Evolutionary conservation across 2,888 invertebrate genomes (phyloP).

Genomic region (Shargacucullia verbasci): DNA sequence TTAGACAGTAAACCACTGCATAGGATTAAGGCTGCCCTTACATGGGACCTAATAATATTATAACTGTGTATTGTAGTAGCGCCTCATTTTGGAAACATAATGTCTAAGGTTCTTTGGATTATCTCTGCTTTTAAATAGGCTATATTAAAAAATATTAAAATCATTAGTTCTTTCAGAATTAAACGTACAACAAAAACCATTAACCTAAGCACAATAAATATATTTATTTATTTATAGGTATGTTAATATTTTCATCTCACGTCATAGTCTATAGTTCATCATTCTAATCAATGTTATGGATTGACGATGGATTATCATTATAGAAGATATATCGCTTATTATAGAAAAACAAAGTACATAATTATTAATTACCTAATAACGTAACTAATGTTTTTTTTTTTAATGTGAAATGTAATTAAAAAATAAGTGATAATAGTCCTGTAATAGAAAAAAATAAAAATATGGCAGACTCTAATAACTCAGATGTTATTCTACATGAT

Average conservation of each 20-base stretch:
- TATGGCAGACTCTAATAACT: constrained; percentile 3
- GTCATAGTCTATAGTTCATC: too few species aligned
- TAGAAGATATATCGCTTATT: too few species aligned
- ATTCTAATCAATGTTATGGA: background rate
- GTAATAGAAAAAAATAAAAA: background rate
- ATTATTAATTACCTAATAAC: too few species aligned
- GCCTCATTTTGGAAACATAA: background rate
- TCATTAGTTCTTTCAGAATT: too few species aligned
- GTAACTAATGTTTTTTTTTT: too few species aligned
- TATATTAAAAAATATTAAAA: background rate
- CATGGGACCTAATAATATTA: background rate
- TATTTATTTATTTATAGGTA: too few species aligned
- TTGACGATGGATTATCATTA: background rate
- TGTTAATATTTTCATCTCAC: too few species aligned
- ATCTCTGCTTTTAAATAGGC: background rate
- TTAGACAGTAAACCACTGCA: constrained; percentile 3
- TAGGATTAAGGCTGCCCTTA: background rate
- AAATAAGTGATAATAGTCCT: too few species aligned
- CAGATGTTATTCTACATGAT: background rate
- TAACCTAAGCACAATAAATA: too few species aligned
- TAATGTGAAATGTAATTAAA: too few species aligned
- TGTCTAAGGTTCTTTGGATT: background rate
- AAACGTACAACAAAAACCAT: too few species aligned
- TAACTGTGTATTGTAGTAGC: background rate
- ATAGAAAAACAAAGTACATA: background rate